Evolutionary conservation across 2,113 vertebrate species (phyloP), one percentile per base, ranked within the genome.

Genomic region (Phycodurus eques): DNA sequence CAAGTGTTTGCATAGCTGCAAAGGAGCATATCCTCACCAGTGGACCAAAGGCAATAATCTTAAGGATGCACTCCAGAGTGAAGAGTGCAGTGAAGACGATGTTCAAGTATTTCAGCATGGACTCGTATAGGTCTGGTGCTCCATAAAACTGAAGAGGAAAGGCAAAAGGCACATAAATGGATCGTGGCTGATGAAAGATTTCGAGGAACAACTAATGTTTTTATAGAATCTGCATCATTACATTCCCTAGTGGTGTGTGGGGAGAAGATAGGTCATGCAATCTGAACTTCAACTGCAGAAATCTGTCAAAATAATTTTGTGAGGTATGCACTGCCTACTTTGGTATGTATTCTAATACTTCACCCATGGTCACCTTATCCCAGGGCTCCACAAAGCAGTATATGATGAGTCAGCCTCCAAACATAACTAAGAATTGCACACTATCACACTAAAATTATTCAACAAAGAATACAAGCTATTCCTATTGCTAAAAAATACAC

Each of bases 1-100:
- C 14, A n/a, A 3, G 61, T 10, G 56, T 73, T 49, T 61, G 54
- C n/a, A 72, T 54, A 75, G 70, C n/a, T 8, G 19, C 44, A 31
- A 65, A 7, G 11, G 17, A 67, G 71, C 68, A 77, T 68, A 54
- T 53, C 90, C 95, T 63, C 91, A 98, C 97, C 95, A 98, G 91
- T 42, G 95, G 95, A 74, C 96, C 97, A 70, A 99, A 99, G 83
- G 97, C 98, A 68, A 98, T 95, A 87, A 99, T 95, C 93, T 99
- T 99, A 88, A 99, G 91, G 83, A 96, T 91, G 74, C 98, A 99
- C 77, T 99, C 98, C 90, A 99, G 90, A 1, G 96, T 98, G 92
- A 99, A 99, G 91, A 99, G 95, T 59, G 95, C 94, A 0, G 98
- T 99, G 88, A 99, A 99, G 76, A 98, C 87, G 71, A 98, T 94